A percentile compares a stretch with the other conserved stretches of the same genome.
phyloP scores from a whole-genome alignment of 2,113 vertebrate species.

The Ochotona curzoniae region DNA sequence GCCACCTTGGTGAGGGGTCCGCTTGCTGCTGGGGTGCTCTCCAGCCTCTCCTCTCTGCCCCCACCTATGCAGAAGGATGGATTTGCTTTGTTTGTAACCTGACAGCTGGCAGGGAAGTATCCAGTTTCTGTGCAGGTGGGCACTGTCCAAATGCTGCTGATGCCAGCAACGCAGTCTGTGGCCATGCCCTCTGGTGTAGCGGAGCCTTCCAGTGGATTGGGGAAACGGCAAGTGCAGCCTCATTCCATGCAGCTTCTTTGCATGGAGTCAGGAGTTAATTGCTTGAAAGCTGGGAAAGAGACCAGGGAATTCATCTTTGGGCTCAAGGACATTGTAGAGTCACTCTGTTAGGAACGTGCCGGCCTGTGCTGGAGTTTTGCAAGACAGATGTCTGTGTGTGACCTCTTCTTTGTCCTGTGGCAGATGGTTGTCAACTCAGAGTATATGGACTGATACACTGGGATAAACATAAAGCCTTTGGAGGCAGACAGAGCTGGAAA shows the following conservation, averaged over 20 bases:
- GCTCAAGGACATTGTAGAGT: conserved; percentile 62
- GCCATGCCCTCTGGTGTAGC: background rate
- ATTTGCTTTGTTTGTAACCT: background rate
- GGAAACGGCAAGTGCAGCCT: background rate
- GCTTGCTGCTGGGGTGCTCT: background rate
- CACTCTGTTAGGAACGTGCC: background rate
- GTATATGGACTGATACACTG: background rate
- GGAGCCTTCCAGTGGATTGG: background rate
- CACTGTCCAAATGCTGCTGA: background rate
- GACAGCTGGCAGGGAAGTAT: background rate
- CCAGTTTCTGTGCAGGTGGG: background rate
- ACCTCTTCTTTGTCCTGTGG: background rate
- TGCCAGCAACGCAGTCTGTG: background rate
- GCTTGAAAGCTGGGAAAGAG: background rate
- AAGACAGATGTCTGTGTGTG: background rate
- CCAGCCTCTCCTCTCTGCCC: background rate
- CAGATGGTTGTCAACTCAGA: background rate
- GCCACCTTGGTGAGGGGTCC: background rate
- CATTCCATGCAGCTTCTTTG: conserved; percentile 8
- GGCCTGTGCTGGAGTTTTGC: background rate
- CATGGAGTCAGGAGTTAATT: background rate
- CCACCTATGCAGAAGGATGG: background rate
- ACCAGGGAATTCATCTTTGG: background rate
- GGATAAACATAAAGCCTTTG: background rate
- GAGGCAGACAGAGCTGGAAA: background rate